Percentiles rank a stretch among this genome's conserved stretches.
Evolutionary conservation across 2,888 invertebrate genomes (phyloP).

Genomic region (Melitaea athalia): DNA sequence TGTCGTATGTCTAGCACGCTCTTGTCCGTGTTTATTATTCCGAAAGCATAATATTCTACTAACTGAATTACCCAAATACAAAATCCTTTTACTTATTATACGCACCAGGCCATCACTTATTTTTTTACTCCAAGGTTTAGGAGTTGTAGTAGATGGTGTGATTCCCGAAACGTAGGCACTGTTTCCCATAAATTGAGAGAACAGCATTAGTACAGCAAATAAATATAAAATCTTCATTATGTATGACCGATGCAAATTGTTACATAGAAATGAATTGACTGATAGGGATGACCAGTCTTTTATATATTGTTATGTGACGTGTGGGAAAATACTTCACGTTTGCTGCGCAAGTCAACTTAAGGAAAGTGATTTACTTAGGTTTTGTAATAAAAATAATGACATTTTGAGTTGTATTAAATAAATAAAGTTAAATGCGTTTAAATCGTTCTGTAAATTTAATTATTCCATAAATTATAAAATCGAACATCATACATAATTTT

Average conservation of each 20-base stretch:
- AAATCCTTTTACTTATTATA: conserved; percentile 26
- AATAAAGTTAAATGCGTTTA: background rate
- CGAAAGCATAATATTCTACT: background rate
- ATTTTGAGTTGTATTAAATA: background rate
- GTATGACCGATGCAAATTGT: conserved; percentile 12
- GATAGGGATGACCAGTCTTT: conserved; percentile 16
- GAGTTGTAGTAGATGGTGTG: conserved; percentile 46
- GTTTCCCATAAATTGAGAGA: conserved; percentile 43
- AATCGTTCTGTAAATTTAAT: background rate
- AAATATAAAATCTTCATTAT: conserved; percentile 47
- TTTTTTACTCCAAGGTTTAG: conserved; percentile 54
- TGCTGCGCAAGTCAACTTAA: background rate
- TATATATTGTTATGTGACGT: conserved; percentile 22
- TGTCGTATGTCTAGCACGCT: background rate
- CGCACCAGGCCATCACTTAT: conserved; percentile 57
- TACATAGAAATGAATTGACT: conserved; percentile 21
- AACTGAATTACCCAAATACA: background rate
- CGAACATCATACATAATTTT: background rate
- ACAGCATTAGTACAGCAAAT: conserved; percentile 43
- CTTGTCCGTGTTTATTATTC: background rate
- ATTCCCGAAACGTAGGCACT: conserved; percentile 34
- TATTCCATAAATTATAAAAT: background rate
- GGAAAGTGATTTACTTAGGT: background rate
- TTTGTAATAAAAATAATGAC: background rate
- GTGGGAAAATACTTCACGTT: conserved; percentile 29